A percentile compares a stretch with the other conserved stretches of the same genome.
These are phyloP conservation scores for Plemyria rubiginata DNA, from an alignment of 2,888 invertebrate genomes.

Conservation along the genomic window DNA sequence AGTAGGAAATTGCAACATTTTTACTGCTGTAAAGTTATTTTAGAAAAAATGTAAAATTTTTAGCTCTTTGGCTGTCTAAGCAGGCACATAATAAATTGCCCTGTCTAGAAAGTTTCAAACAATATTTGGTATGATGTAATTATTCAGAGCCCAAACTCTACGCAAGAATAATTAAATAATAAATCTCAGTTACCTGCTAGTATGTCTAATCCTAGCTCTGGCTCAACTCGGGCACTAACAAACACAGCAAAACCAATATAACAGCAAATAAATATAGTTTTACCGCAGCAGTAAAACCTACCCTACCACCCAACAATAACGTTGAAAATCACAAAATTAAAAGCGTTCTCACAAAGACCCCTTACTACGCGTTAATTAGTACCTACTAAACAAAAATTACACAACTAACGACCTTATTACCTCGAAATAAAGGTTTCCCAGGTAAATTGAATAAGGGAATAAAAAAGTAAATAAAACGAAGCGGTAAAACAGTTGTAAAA, in stretches of 20 bases:
- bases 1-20: too few species aligned
- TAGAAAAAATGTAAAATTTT: too few species aligned
- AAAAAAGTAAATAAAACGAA: conserved; percentile 49
- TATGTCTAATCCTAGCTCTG: neutral
- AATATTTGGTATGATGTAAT: too few species aligned
- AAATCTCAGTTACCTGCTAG: neutral
- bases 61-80: too few species aligned
- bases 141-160: neutral
- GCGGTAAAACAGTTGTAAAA: conserved; percentile 50
- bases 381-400: conserved; percentile 44
- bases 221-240: conserved; percentile 5
- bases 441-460: conserved; percentile 48
- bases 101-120: too few species aligned
- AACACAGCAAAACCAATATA: conserved; percentile 20
- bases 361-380: conserved; percentile 44
- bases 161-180: neutral
- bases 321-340: conserved; percentile 32
- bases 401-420: conserved; percentile 44
- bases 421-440: conserved; percentile 39
- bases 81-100: too few species aligned
- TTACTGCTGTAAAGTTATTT: too few species aligned
- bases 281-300: conserved; percentile 13
- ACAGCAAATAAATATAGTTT: conserved; percentile 30
- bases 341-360: conserved; percentile 28
- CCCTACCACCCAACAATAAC: conserved; percentile 31